These are phyloP conservation scores for Arenaria interpres DNA, from an alignment of 2,113 vertebrate genomes.

Conservation along the genomic window DNA sequence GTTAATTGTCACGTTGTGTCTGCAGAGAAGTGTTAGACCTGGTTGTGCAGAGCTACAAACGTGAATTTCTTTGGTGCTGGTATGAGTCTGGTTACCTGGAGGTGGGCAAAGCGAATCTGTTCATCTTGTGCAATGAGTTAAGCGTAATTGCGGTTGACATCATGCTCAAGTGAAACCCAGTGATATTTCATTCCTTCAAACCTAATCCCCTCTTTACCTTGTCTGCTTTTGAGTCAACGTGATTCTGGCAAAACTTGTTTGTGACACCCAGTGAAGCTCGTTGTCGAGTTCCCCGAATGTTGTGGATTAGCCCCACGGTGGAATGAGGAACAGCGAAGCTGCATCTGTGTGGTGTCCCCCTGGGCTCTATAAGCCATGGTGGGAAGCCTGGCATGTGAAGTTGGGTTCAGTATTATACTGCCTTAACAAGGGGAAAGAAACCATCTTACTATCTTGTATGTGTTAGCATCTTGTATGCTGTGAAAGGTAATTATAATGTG, in stretches of 20 bases:
- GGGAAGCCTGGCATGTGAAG: neutral
- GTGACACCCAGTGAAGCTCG: neutral
- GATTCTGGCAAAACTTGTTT: neutral
- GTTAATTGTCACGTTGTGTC: conserved; percentile 55
- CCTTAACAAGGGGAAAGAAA: neutral
- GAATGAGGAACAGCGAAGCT: neutral
- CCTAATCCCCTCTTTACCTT: neutral
- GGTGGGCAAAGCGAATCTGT: neutral
- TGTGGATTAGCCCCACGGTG: neutral
- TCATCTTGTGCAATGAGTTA: neutral
- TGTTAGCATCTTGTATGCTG: neutral
- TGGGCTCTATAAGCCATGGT: neutral
- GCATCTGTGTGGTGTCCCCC: neutral
- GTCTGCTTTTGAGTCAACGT: neutral
- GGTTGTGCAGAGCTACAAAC: conserved; percentile 36
- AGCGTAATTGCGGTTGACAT: neutral
- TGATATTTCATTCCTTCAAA: conserved; percentile 24
- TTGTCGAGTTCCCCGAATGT: neutral
- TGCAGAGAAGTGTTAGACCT: conserved; percentile 14
- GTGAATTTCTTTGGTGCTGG: neutral
- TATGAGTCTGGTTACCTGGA: neutral
- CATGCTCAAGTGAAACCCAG: neutral
- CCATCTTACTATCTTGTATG: neutral
- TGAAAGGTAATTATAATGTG: conserved; percentile 27
- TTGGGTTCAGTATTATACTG: neutral